Base-by-base conservation (phyloP, 2,797 vertebrate genomes). In the Phataginus tricuspis region DNA sequence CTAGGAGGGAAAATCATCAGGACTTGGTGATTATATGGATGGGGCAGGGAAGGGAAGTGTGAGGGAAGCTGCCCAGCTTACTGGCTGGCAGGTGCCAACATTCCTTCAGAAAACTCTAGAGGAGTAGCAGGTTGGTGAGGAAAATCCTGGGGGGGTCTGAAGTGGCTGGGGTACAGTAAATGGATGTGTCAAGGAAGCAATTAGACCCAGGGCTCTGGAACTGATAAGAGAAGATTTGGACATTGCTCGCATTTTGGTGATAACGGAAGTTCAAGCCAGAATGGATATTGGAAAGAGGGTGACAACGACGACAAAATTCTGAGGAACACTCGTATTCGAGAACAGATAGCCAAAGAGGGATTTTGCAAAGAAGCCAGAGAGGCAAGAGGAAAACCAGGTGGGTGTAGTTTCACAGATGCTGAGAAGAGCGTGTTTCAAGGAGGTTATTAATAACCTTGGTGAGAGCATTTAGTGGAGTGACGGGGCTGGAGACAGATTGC, bases 41-140 rank as follows among this genome's bases (percentile, higher is more conserved):
- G 42, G 9, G 2, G 18, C 0, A 0, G 23, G 29, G 72, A 27
- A 61, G 19, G 45, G n/a, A 31, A 25, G n/a, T 12, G 9, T 45
- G 31, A 2, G n/a, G 25, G 84, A 31, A 42, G 78, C 59, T 71
- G 42, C 27, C 69, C 42, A 18, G 45, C 10, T 45, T 45, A 45
- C 45, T 19, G 27, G 25, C 7, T 29, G 42, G 8, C 23, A 4
- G 15, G 37, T 7, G 49, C 27, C 27, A 74, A 72, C 5, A 13
- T 8, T 57, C 7, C n/a, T 14, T 94, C 25, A 90, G 86, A 68
- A 75, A 39, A 64, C 82, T 86, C 13, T 19, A 72, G 49, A 71
- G 49, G 31, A 72, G 34, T 39, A 71, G 29, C n/a, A 64, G 45
- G 45, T 51, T 79, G 78, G 42, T 64, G 61, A 93, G 87, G 61